Percentiles rank a stretch among this genome's conserved stretches.
Conservation (phyloP, 2,888 invertebrate species). For the Xylophagus ater region DNA sequence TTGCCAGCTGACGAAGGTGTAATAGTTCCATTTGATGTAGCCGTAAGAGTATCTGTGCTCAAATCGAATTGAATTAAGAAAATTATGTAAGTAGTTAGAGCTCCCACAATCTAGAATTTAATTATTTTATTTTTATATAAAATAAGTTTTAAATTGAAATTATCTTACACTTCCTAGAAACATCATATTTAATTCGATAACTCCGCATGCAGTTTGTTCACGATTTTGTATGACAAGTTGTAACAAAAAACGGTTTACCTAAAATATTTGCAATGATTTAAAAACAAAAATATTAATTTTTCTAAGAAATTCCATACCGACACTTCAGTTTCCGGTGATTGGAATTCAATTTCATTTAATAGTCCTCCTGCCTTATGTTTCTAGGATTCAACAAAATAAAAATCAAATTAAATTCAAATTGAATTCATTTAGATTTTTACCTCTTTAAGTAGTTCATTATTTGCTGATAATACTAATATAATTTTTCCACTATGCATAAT, state of each 20-base stretch:
- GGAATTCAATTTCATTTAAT: constrained; percentile 23
- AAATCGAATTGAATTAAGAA: constrained; percentile 33
- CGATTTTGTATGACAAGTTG: constrained; percentile 23
- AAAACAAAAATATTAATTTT: background rate
- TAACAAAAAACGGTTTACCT: constrained; percentile 26
- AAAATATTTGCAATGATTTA: background rate
- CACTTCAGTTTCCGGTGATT: constrained; percentile 21
- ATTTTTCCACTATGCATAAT: constrained; percentile 9
- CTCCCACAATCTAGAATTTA: constrained; percentile 25
- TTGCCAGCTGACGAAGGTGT: background rate
- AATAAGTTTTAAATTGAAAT: background rate
- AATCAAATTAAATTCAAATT: no score
- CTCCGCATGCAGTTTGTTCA: constrained; percentile 24
- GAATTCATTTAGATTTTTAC: constrained; percentile 5
- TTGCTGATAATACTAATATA: constrained; percentile 7
- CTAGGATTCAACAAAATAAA: constrained; percentile 17
- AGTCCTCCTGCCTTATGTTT: constrained; percentile 24
- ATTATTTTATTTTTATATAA: background rate
- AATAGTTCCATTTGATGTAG: constrained; percentile 7
- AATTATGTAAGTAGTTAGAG: constrained; percentile 27
- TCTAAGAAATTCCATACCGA: constrained; percentile 9
- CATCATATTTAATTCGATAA: constrained; percentile 28
- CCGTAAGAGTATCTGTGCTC: constrained; percentile 8
- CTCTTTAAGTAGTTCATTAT: constrained; percentile 10
- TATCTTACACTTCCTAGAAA: constrained; percentile 27